Evolutionary conservation across 2,888 invertebrate genomes (phyloP), one percentile per base, ranked within the genome.

Genomic region (Drosophila lutescens): DNA sequence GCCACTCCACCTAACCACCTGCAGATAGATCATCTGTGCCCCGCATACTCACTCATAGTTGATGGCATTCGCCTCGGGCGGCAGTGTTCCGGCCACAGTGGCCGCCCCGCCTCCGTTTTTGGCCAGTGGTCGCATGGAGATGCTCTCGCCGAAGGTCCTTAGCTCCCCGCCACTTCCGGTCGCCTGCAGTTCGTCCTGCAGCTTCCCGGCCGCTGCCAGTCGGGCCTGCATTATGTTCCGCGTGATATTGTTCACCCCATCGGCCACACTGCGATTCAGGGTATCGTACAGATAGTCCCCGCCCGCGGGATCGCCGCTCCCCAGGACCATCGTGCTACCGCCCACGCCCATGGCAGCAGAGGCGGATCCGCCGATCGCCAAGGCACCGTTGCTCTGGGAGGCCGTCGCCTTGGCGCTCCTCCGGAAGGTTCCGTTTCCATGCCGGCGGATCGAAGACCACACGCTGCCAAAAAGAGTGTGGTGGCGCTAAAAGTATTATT

Each of bases 391-490:
- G 65, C 82, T 80, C 43, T 90, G 89, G 0, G 75, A 73, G n/a
- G 89, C 87, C 66, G 84, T 85, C 41, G 81, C 86, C 76, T 88
- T 88, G 56, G 80, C 84, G 58, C 81, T 87, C 30, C 91, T 89
- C 0, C 88, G 82, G 72, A 92, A 91, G 26, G 90, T 90, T 38
- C 86, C 90, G 49, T 93, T 93, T 6, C 94, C 94, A 83, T 96
- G 96, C 70, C 96, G 94, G 89, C 97, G 94, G 94, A 98, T 96
- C 72, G 98, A 97, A 9, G 98, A 97, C 98, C 98, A 98, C 34
- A 98, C 98, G 88, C 96, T 98, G 60, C 99, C 99, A 90, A 99
- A 99, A 55, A 99, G 93, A 51, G 98, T 97, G 92, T 99, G 99
- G 92, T 99, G 98, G 91, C 99, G 95, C 98, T 98, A 94, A 13